phyloP scores from a whole-genome alignment of 2,797 vertebrate genomes.

The Sphaeramia orbicularis region DNA sequence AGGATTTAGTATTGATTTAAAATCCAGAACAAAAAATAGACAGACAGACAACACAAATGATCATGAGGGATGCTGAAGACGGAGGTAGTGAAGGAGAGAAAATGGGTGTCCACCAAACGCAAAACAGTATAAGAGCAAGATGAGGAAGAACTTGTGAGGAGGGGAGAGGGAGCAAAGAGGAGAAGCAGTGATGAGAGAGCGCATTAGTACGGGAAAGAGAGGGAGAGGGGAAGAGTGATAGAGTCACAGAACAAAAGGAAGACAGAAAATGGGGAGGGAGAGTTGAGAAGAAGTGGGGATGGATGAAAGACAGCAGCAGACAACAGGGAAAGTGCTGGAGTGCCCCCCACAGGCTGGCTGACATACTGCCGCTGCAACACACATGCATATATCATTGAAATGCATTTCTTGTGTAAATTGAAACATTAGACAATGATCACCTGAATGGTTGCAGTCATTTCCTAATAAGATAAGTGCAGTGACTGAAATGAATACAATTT shows the following conservation, averaged over 20 bases:
- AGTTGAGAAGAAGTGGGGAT: conserved; percentile 52
- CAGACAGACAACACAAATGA: conserved; percentile 55
- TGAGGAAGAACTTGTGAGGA: conserved; percentile 56
- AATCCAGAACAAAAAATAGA: conserved; percentile 53
- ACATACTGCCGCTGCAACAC: conserved; percentile 34
- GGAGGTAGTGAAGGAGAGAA: conserved; percentile 47
- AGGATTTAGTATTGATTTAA: conserved; percentile 57
- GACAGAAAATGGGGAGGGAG: conserved; percentile 70
- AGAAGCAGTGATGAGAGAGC: conserved; percentile 73
- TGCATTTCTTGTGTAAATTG: conserved; percentile 63
- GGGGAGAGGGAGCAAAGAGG: conserved; percentile 32
- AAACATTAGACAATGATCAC: conserved; percentile 72
- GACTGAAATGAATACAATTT: conserved; percentile 61
- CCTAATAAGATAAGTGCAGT: conserved; percentile 65
- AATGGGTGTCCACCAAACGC: conserved; percentile 66
- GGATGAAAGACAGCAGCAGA: conserved; percentile 39
- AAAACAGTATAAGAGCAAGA: conserved; percentile 53
- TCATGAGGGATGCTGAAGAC: conserved; percentile 38
- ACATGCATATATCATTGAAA: conserved; percentile 68
- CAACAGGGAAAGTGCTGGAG: conserved; percentile 78
- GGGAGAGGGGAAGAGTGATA: conserved; percentile 68
- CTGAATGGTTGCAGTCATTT: conserved; percentile 66
- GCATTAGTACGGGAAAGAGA: conserved; percentile 70
- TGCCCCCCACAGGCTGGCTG: conserved; percentile 81
- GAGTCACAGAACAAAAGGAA: conserved; percentile 77